Conservation (phyloP, 2,797 vertebrate genomes). For the Trachurus trachurus region DNA sequence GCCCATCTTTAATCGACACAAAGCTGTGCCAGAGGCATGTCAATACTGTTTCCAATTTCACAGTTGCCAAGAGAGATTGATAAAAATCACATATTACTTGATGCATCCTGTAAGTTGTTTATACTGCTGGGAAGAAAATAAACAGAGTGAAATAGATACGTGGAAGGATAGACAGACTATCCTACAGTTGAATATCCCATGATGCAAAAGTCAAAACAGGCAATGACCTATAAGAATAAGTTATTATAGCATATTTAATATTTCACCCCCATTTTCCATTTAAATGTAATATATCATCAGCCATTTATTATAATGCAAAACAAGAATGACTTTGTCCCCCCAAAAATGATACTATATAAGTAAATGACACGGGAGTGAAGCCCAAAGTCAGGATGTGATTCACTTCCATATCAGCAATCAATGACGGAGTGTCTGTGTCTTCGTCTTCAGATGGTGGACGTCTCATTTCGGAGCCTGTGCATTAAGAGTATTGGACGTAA, state of each 20-base stretch:
- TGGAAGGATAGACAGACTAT: background rate
- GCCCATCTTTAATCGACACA: conserved; percentile 33
- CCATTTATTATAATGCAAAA: background rate
- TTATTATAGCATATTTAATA: background rate
- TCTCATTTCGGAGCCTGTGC: conserved; percentile 5
- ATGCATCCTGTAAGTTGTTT: conserved; percentile 35
- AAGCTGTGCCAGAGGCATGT: conserved; percentile 41
- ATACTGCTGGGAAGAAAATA: conserved; percentile 23
- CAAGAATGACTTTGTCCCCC: background rate
- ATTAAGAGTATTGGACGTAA: background rate
- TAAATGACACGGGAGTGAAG: background rate
- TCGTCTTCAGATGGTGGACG: background rate
- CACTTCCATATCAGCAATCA: background rate
- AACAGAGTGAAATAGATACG: conserved; percentile 13
- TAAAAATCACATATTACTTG: conserved; percentile 52
- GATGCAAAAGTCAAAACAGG: conserved; percentile 7
- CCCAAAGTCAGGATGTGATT: background rate
- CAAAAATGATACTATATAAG: background rate
- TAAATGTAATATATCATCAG: too few relatives aligned
- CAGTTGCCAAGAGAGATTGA: conserved; percentile 32
- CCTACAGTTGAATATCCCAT: background rate
- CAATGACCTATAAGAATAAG: background rate
- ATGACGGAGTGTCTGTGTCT: background rate
- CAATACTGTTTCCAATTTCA: conserved; percentile 34
- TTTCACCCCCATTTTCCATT: background rate